A percentile compares a stretch with the other conserved stretches of the same genome.
Evolutionary conservation across 2,888 invertebrate species (phyloP).

Genomic region (Ferdinandea cuprea): DNA sequence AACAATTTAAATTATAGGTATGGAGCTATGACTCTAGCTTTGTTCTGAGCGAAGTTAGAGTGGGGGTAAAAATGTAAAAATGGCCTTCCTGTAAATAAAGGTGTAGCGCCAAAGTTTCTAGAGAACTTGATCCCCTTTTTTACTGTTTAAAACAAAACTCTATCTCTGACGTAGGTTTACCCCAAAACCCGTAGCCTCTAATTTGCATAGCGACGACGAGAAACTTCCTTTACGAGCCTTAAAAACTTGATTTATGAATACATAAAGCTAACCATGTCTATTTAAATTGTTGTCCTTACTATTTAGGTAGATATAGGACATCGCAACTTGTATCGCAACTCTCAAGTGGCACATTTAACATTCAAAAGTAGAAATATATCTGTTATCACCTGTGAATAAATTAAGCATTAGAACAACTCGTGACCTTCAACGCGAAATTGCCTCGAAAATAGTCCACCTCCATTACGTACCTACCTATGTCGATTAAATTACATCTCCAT

Average conservation of each 20-base stretch:
- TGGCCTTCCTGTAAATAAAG: too few relatives aligned
- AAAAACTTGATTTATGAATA: background rate
- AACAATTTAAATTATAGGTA: too few relatives aligned
- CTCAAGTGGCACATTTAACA: constrained; percentile 25
- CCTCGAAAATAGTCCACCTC: constrained; percentile 41
- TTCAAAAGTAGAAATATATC: constrained; percentile 24
- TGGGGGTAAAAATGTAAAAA: too few relatives aligned
- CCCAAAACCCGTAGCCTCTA: too few relatives aligned
- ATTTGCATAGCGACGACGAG: too few relatives aligned
- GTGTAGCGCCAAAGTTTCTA: too few relatives aligned
- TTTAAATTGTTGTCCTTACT: background rate
- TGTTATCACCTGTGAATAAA: constrained; percentile 67
- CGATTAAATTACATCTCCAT: constrained; percentile 73
- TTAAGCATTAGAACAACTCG: constrained; percentile 47
- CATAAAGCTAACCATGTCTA: background rate
- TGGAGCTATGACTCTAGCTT: too few relatives aligned
- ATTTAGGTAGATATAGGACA: background rate
- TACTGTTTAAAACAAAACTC: too few relatives aligned
- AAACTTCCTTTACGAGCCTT: background rate
- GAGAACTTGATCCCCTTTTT: too few relatives aligned
- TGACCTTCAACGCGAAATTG: constrained; percentile 31
- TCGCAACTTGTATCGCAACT: background rate
- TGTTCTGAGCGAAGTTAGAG: too few relatives aligned
- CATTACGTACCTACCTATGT: too few relatives aligned
- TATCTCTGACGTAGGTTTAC: too few relatives aligned